phyloP scores from a whole-genome alignment of 2,113 vertebrate species.

The Albula goreensis region DNA sequence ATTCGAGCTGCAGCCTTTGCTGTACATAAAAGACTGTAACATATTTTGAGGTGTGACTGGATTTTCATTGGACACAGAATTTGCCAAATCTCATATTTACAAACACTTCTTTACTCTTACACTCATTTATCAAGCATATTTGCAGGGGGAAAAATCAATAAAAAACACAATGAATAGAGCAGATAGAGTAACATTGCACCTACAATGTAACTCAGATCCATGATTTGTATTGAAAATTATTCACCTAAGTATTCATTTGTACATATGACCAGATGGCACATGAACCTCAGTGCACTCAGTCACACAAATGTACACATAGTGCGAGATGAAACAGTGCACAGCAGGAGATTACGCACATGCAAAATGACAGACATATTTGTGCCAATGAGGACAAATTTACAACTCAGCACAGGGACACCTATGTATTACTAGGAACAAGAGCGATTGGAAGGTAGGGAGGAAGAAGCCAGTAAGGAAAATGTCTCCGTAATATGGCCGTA shows the following conservation, averaged over 20 bases:
- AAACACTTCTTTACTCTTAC: neutral
- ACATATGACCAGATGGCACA: neutral
- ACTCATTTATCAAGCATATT: neutral
- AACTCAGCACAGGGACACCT: constrained; percentile 3
- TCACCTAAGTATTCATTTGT: neutral
- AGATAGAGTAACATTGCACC: neutral
- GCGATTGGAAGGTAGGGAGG: neutral
- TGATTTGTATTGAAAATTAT: too few relatives aligned
- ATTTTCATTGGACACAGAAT: neutral
- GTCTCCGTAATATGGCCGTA: constrained; percentile 70
- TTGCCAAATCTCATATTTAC: neutral
- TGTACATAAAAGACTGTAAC: neutral
- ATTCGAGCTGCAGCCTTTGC: neutral
- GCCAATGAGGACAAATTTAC: neutral
- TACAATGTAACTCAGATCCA: neutral
- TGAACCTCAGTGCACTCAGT: neutral
- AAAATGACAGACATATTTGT: neutral
- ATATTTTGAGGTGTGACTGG: neutral
- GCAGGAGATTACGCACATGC: neutral
- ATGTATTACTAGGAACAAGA: constrained; percentile 43
- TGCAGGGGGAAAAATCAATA: neutral
- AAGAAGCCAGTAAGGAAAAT: constrained; percentile 39
- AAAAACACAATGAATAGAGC: neutral
- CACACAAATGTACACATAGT: neutral
- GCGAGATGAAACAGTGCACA: neutral